These are phyloP conservation scores for Trachelus stipa DNA, from an alignment of 2,888 invertebrate species.

Conservation along the genomic window DNA sequence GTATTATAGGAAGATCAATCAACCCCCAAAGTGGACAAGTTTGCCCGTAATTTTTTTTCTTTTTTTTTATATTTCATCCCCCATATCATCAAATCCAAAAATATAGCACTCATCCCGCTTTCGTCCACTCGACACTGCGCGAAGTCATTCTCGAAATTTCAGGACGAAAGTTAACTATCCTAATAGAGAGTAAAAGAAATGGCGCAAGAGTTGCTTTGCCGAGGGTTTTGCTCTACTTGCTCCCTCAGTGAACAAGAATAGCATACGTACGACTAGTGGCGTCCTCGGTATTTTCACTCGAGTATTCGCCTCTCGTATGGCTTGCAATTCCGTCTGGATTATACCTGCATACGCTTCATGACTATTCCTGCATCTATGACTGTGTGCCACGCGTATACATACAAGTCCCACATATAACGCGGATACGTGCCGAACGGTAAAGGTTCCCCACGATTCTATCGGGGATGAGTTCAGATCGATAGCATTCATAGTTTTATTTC, in stretches of 20 bases:
- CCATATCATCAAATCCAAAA: background rate
- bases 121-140: background rate
- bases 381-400: background rate
- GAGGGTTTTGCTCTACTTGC: background rate
- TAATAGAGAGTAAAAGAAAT: background rate
- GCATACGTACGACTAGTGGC: background rate
- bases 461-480: background rate
- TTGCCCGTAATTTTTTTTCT: background rate
- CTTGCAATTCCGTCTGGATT: conserved; percentile 13
- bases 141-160: background rate
- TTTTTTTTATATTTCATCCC: background rate
- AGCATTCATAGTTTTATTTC: conserved; percentile 4
- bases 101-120: background rate
- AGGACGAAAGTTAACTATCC: background rate
- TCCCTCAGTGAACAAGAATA: background rate
- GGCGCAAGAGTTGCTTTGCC: background rate
- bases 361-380: background rate
- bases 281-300: background rate
- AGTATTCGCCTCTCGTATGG: background rate
- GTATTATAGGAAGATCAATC: background rate
- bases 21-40: background rate
- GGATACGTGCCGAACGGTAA: background rate
- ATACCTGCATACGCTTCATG: background rate
- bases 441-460: background rate
- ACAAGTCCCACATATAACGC: background rate